phyloP scores from a whole-genome alignment of 2,888 invertebrate species.

The Trichogramma dendrolimi region DNA sequence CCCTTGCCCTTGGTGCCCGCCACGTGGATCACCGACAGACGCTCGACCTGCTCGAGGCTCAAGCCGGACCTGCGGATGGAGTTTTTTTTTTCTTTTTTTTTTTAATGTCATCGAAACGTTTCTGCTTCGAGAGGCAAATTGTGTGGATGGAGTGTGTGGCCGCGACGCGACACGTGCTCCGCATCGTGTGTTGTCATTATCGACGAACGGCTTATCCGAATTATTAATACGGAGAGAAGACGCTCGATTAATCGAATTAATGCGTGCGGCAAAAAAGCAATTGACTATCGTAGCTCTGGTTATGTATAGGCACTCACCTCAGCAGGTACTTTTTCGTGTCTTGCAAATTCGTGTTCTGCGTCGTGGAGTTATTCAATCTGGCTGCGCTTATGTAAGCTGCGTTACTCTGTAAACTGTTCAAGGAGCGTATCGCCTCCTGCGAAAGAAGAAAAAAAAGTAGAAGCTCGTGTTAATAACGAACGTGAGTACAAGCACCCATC shows the following conservation, averaged over 20 bases:
- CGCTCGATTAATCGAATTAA: no score
- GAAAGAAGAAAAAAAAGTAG: constrained; percentile 27
- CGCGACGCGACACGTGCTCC: no score
- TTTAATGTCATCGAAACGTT: neutral
- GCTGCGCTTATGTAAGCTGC: constrained; percentile 56
- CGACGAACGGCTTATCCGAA: no score
- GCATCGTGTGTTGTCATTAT: neutral
- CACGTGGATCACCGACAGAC: constrained; percentile 85
- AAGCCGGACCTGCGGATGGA: constrained; percentile 59
- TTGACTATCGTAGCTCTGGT: neutral
- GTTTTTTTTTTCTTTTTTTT: neutral
- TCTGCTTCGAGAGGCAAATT: neutral
- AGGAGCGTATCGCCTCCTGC: constrained; percentile 66
- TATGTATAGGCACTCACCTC: constrained; percentile 40
- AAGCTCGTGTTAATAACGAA: neutral
- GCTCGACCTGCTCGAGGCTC: constrained; percentile 62
- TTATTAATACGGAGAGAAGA: no score
- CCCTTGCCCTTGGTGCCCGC: constrained; percentile 98
- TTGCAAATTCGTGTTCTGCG: constrained; percentile 45
- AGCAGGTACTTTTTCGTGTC: constrained; percentile 60
- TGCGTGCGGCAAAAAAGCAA: neutral
- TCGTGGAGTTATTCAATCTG: constrained; percentile 12
- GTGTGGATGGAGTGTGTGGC: neutral
- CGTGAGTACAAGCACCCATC: neutral
- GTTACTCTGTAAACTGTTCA: constrained; percentile 73